A percentile compares a stretch with the other conserved stretches of the same genome.
These are phyloP conservation scores for Siniperca obscura DNA, from an alignment of 2,797 vertebrate species.

Conservation along the genomic window DNA sequence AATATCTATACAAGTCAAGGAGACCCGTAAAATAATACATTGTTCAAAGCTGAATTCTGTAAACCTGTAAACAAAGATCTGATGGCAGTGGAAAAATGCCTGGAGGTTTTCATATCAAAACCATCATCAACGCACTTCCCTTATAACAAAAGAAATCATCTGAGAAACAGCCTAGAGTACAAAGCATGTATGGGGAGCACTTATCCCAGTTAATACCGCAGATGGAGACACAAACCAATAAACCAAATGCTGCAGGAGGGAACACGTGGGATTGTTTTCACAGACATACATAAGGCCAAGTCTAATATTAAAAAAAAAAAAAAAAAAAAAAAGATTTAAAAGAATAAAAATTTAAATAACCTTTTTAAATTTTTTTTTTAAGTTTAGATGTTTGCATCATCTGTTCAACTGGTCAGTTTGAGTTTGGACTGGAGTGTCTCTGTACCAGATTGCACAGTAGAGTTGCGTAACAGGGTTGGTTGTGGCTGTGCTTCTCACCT, in stretches of 20 bases:
- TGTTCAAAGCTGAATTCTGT: conserved; percentile 3
- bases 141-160: background rate
- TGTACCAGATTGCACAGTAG: conserved; percentile 32
- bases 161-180: background rate
- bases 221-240: background rate
- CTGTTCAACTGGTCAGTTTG: conserved; percentile 8
- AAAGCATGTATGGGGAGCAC: background rate
- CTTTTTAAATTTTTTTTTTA: background rate
- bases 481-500: conserved; percentile 76
- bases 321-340: background rate
- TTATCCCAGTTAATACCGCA: conserved; percentile 2
- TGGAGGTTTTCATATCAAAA: conserved; percentile 23
- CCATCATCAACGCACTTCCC: background rate
- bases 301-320: background rate
- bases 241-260: conserved; percentile 15
- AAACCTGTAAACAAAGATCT: conserved; percentile 21
- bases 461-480: conserved; percentile 52
- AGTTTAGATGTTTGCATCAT: conserved; percentile 31
- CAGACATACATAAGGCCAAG: background rate
- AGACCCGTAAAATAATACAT: background rate
- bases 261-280: background rate
- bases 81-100: background rate
- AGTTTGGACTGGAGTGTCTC: conserved; percentile 25
- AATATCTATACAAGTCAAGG: background rate
- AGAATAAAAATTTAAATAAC: too few relatives aligned